Evolutionary conservation across 2,113 vertebrate species (phyloP).

Genomic region (Smithornis capensis): DNA sequence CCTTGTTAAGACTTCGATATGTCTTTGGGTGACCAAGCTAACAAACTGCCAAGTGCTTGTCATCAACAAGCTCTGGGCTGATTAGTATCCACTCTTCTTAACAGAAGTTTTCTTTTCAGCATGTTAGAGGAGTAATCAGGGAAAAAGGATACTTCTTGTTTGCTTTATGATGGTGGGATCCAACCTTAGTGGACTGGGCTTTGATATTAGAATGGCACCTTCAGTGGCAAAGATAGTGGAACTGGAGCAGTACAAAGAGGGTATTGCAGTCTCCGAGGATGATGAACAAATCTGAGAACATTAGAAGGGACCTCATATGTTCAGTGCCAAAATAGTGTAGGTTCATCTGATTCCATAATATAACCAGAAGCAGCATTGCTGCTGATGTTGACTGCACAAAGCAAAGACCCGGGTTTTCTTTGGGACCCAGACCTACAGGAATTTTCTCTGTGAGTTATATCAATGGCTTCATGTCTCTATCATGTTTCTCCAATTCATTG

Average conservation of each 20-base stretch:
- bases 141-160: neutral
- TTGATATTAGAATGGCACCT: neutral
- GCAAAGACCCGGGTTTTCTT: neutral
- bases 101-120: neutral
- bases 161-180: neutral
- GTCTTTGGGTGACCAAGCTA: neutral
- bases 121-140: neutral
- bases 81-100: neutral
- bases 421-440: neutral
- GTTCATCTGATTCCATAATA: neutral
- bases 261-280: neutral
- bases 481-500: neutral
- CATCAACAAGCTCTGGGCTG: neutral
- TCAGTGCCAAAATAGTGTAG: neutral
- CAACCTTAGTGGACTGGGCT: neutral
- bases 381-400: neutral
- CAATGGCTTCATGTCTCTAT: neutral
- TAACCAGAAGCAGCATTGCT: fast-evolving
- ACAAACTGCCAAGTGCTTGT: neutral
- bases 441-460: neutral
- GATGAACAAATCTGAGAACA: neutral
- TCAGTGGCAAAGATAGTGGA: neutral
- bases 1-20: neutral
- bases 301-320: fast-evolving
- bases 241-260: neutral